Evolutionary conservation across 2,113 vertebrate species (phyloP), one percentile per base, ranked within the genome.

Genomic region (Ranitomeya imitator): DNA sequence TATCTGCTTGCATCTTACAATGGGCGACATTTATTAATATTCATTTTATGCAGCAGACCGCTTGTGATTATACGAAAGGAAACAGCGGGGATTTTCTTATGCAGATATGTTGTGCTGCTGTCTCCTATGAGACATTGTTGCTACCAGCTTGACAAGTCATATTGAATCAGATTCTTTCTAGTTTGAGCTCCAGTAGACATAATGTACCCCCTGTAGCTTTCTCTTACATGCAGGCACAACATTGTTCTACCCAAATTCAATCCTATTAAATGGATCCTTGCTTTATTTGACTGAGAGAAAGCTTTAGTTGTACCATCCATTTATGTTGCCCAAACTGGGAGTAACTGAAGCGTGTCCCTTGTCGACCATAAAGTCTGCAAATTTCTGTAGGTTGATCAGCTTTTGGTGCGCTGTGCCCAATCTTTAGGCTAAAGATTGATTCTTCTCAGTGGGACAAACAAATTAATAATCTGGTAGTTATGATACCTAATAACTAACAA

Each of bases 11-110:
- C 92, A 81, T 91, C 93, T 91, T 90, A 92, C 93, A 93, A 94
- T 93, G 93, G 90, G 90, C 93, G 93, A 93, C 93, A 93, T 94
- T 95, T 94, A 95, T 92, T 95, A 92, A 94, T 95, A 95, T 95
- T 93, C 93, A 93, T 94, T 93, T 91, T 93, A 92, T 92, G 73
- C 92, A 86, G 65, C 90, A 89, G 91, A 93, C 91, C 93, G 90
- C 91, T 93, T 93, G 91, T 92, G 94, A 92, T 91, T 88, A 93
- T 90, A 93, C 90, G 90, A 91, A 91, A 91, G 92, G 93, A 93
- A 94, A 93, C 92, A 94, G 91, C 91, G 94, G 91, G 90, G 88
- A 93, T 94, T 94, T 88, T 89, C 87, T 88, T 77, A 83, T 85
- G 94, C 90, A 90, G 91, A 90, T 91, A 90, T 93, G 93, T 95